These are phyloP conservation scores for Formica selysi DNA, from an alignment of 1,140 invertebrate genomes.

Conservation along the genomic window DNA sequence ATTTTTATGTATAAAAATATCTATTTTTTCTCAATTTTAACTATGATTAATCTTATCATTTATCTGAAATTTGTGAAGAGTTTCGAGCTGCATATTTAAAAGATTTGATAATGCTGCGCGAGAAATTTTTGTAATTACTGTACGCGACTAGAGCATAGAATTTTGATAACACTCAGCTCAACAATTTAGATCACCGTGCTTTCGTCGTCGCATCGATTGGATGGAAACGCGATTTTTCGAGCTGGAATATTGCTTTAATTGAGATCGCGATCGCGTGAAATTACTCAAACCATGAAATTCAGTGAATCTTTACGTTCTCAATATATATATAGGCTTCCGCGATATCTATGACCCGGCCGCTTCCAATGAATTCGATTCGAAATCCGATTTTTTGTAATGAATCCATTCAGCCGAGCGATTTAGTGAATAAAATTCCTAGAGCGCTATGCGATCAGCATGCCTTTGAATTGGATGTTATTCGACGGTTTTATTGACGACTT, in stretches of 20 bases:
- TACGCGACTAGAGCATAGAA: neutral
- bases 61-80: neutral
- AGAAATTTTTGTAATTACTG: neutral
- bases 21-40: neutral
- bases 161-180: slow-evolving; percentile 27
- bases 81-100: neutral
- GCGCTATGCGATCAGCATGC: slow-evolving; percentile 31
- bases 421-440: slow-evolving; percentile 63
- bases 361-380: slow-evolving; percentile 59
- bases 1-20: neutral
- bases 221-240: slow-evolving; percentile 53
- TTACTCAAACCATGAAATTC: slow-evolving; percentile 65
- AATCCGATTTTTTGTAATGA: slow-evolving; percentile 65
- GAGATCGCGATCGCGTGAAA: slow-evolving; percentile 64
- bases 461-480: slow-evolving; percentile 41
- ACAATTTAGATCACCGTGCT: slow-evolving; percentile 35
- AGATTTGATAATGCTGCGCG: neutral
- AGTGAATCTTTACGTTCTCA: slow-evolving; percentile 56
- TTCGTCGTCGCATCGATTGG: slow-evolving; percentile 25
- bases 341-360: slow-evolving; percentile 49
- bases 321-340: slow-evolving; percentile 23
- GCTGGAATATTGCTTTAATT: slow-evolving; percentile 63
- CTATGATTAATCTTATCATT: neutral
- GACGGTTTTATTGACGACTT: slow-evolving; percentile 45
- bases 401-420: slow-evolving; percentile 61